A percentile compares a stretch with the other conserved stretches of the same genome.
These are phyloP conservation scores for Malacosoma neustria DNA, from an alignment of 2,888 invertebrate species.

Conservation along the genomic window DNA sequence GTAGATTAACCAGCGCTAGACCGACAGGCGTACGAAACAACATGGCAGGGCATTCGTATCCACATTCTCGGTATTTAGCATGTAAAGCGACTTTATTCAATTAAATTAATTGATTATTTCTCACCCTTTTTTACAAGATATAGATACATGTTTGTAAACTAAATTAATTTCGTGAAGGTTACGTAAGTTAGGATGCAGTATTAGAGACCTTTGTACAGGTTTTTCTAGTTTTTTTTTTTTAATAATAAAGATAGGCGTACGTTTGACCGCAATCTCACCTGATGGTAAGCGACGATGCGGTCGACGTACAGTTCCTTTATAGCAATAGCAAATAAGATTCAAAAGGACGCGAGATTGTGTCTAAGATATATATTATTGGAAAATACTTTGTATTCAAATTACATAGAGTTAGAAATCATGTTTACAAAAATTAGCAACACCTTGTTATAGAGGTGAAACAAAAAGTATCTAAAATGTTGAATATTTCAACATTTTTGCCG, in stretches of 20 bases:
- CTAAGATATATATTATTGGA: slow-evolving; percentile 22
- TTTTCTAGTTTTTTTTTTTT: slow-evolving; percentile 56
- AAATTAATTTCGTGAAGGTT: slow-evolving; percentile 26
- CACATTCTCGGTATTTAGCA: no score
- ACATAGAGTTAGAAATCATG: slow-evolving; percentile 37
- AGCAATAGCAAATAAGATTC: slow-evolving; percentile 53
- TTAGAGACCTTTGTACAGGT: no score
- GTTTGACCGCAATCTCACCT: no score
- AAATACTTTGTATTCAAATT: slow-evolving; percentile 33
- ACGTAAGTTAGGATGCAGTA: slow-evolving; percentile 20
- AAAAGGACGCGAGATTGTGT: slow-evolving; percentile 49
- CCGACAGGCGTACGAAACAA: no score
- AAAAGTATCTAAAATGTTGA: slow-evolving; percentile 53
- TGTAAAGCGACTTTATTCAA: no score
- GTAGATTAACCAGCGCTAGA: no score
- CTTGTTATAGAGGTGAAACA: slow-evolving; percentile 46
- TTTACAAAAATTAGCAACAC: slow-evolving; percentile 26
- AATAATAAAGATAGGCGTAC: no score
- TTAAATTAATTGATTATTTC: no score
- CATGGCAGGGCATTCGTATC: no score
- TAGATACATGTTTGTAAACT: slow-evolving; percentile 44
- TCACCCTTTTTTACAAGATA: no score
- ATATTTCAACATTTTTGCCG: slow-evolving; percentile 58
- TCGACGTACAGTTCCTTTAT: no score
- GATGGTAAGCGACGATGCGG: no score